These are phyloP conservation scores for Synergus laeviventris DNA, from an alignment of 2,888 invertebrate species.

Conservation along the genomic window DNA sequence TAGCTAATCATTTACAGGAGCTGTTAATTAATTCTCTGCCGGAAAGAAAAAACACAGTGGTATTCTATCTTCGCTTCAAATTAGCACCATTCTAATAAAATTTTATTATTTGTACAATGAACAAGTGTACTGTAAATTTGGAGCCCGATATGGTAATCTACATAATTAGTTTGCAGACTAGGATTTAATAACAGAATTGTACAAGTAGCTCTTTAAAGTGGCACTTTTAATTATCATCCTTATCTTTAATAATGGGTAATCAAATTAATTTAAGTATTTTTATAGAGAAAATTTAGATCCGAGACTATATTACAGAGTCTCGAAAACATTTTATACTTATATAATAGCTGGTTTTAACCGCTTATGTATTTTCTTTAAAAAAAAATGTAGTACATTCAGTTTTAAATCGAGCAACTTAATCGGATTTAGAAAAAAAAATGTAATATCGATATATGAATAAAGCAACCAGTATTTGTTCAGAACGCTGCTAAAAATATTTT, in stretches of 20 bases:
- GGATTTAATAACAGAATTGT: neutral
- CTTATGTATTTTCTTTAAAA: no score
- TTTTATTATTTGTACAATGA: neutral
- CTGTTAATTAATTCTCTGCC: neutral
- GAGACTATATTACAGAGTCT: no score
- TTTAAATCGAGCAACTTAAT: neutral
- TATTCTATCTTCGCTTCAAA: neutral
- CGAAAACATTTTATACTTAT: no score
- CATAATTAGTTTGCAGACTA: neutral
- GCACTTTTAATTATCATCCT: no score
- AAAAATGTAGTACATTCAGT: neutral
- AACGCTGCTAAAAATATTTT: accelerated
- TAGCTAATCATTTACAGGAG: neutral
- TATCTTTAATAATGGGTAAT: no score
- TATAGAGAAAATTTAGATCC: no score
- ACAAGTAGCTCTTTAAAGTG: no score
- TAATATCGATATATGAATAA: neutral
- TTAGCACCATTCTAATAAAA: neutral
- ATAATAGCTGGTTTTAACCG: no score
- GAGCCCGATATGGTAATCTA: neutral
- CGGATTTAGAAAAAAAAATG: neutral
- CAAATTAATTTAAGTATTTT: no score
- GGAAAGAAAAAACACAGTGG: neutral
- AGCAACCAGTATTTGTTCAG: neutral
- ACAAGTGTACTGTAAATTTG: neutral